A percentile compares a stretch with the other conserved stretches of the same genome.
These are phyloP conservation scores for Prosapia bicincta DNA, from an alignment of 2,888 invertebrate genomes.

Conservation along the genomic window DNA sequence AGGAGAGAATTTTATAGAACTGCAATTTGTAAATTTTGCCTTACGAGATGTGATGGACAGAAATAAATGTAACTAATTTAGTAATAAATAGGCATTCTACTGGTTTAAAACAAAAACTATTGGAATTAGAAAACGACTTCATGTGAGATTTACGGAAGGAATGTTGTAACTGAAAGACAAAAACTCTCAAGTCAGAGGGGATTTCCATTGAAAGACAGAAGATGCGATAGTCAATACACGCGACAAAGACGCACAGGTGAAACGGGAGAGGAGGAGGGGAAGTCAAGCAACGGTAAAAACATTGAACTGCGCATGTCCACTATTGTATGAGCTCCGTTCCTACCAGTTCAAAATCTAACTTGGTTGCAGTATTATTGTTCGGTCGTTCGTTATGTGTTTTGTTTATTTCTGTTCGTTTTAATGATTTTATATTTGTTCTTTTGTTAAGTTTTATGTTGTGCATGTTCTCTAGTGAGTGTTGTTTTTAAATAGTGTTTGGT, in stretches of 20 bases:
- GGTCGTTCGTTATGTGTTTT: background rate
- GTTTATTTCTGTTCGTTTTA: background rate
- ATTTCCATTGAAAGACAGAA: background rate
- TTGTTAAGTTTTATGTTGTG: background rate
- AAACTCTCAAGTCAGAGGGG: no score
- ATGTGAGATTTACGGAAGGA: no score
- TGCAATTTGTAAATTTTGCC: no score
- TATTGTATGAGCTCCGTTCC: background rate
- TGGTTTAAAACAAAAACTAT: no score
- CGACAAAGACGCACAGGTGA: background rate
- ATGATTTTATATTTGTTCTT: background rate
- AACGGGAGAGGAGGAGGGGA: background rate
- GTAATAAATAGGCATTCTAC: no score
- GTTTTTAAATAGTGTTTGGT: background rate
- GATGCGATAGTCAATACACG: background rate
- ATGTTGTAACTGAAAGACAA: no score
- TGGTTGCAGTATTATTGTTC: background rate
- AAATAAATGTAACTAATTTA: no score
- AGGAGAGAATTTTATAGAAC: no score
- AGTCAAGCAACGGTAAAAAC: conserved; percentile 2
- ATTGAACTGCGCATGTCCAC: background rate
- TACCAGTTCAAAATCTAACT: background rate
- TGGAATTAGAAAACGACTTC: no score
- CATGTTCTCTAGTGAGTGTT: background rate
- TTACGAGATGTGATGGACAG: no score